Evolutionary conservation across 64 coral and sea anemone genomes (phyloP), one percentile per base, ranked within the genome.

Genomic region (Actinia tenebrosa): DNA sequence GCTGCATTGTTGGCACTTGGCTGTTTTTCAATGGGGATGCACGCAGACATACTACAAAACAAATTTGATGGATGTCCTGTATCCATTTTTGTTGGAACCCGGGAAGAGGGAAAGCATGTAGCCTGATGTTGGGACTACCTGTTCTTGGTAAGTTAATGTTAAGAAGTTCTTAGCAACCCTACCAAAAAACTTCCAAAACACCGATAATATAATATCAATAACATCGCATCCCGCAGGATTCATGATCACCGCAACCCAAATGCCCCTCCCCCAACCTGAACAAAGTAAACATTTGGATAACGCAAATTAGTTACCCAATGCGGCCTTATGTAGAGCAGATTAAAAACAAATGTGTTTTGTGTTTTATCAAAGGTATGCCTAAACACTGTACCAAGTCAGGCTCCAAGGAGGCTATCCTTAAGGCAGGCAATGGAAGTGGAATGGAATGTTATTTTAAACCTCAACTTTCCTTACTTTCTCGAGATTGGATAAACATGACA

Each of bases 61-160:
- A 88, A 77, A 22, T 88, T 88, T 43, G 87, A 88, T 88, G 87
- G 87, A 14, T 88, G 77, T 43, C 87, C 87, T 58, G 56, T 88
- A 18, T 45, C 87, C 50, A 60, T 82, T 17, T 64, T 81, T 25
- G 87, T 88, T 10, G 87, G 77, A 88, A 88, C 43, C 81, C 87
- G 60, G 87, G 78, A 19, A 62, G 87, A 46, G 87, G 56, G 30
- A 88, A 88, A 25, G 81, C 78, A 13, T 86, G 23, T 78, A 87
- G 69, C 86, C 26, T 87, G 47, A 87, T 25, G 86, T 77, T 87
- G 20, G 86, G 86, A 56, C 86, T 78, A 37, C 1, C 86, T 26
- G 45, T 87, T 87, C 52, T 87, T 87, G 86, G 86, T 87, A 87
- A 87, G 86, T 87, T 75, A 50, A 5, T 50, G 47, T 50, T 50